Percentiles rank a stretch among this genome's conserved stretches.
phyloP scores from a whole-genome alignment of 2,888 invertebrate genomes.

The Troides aeacus region DNA sequence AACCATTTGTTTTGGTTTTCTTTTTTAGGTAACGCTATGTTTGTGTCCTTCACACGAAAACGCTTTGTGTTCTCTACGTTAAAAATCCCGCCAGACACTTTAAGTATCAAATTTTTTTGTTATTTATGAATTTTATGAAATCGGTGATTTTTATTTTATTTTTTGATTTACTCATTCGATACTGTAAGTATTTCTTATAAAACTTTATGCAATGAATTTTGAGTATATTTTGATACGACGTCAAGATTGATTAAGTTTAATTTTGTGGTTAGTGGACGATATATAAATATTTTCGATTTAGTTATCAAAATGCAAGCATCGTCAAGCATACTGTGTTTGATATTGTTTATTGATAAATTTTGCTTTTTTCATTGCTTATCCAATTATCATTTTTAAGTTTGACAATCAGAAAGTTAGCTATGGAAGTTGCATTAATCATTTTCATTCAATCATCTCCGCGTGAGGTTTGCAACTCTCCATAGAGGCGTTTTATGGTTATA shows the following conservation, averaged over 20 bases:
- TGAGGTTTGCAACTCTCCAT: slow-evolving; percentile 4
- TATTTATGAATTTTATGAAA: slow-evolving; percentile 24
- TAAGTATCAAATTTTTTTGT: slow-evolving; percentile 27
- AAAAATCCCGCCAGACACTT: slow-evolving; percentile 36
- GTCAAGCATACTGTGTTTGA: slow-evolving; percentile 41
- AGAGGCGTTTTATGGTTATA: slow-evolving; percentile 9
- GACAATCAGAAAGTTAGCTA: background rate
- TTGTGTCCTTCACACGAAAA: background rate
- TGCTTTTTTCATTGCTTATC: slow-evolving; percentile 23
- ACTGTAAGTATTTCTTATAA: slow-evolving; percentile 39
- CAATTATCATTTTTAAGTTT: slow-evolving; percentile 4
- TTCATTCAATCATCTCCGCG: background rate
- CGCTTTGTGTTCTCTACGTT: slow-evolving; percentile 1
- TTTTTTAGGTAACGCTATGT: background rate
- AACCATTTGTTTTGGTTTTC: background rate
- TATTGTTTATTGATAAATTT: slow-evolving; percentile 4
- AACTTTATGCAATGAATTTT: slow-evolving; percentile 57
- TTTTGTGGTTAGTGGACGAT: slow-evolving; percentile 51
- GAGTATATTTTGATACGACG: slow-evolving; percentile 43
- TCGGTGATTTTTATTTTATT: slow-evolving; percentile 14
- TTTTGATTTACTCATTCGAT: slow-evolving; percentile 16
- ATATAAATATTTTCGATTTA: slow-evolving; percentile 46
- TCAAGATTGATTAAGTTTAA: slow-evolving; percentile 57
- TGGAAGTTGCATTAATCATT: background rate
- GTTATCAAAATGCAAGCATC: slow-evolving; percentile 40